Percentiles rank a stretch among this genome's conserved stretches.
Conservation (phyloP, 1,140 invertebrate genomes). For the Onthophagus taurus region DNA sequence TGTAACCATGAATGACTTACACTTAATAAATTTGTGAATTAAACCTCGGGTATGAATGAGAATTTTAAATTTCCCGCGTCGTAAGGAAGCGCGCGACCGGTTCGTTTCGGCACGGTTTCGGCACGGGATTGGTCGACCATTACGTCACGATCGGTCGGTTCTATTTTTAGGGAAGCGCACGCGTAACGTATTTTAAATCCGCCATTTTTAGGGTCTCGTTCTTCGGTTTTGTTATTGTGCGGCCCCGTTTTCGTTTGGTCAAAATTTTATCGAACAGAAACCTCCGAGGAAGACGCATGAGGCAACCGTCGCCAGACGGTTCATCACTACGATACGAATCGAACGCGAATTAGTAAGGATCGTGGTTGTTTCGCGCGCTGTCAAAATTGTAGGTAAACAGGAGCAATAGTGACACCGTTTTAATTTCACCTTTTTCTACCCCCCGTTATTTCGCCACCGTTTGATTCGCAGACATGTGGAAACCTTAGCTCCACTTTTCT, state of each 20-base stretch:
- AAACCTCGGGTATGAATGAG: too few species aligned
- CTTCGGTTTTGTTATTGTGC: slow-evolving; percentile 29
- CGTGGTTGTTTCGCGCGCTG: slow-evolving; percentile 14
- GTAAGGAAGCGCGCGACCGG: too few species aligned
- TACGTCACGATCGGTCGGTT: slow-evolving; percentile 28
- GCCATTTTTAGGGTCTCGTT: slow-evolving; percentile 35
- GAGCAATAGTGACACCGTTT: slow-evolving; percentile 6
- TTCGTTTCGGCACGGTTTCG: too few species aligned
- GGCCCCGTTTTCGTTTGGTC: slow-evolving; percentile 16
- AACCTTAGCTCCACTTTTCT: too few species aligned
- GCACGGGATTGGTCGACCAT: slow-evolving; percentile 26
- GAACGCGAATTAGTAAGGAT: slow-evolving; percentile 3
- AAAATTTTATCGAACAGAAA: too few species aligned
- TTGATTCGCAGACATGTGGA: slow-evolving; percentile 21
- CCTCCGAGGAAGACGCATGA: too few species aligned
- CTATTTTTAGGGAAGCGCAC: slow-evolving; percentile 34
- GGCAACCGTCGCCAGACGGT: too few species aligned
- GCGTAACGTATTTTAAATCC: slow-evolving; percentile 29
- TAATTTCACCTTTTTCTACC: too few species aligned
- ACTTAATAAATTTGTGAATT: too few species aligned
- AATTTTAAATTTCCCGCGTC: too few species aligned
- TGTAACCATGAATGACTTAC: too few species aligned
- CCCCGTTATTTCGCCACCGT: slow-evolving; percentile 14
- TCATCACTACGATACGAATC: slow-evolving; percentile 5
- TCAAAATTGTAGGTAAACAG: slow-evolving; percentile 18